Evolutionary conservation across 2,113 vertebrate species (phyloP).

Genomic region (Labeo rohita): DNA sequence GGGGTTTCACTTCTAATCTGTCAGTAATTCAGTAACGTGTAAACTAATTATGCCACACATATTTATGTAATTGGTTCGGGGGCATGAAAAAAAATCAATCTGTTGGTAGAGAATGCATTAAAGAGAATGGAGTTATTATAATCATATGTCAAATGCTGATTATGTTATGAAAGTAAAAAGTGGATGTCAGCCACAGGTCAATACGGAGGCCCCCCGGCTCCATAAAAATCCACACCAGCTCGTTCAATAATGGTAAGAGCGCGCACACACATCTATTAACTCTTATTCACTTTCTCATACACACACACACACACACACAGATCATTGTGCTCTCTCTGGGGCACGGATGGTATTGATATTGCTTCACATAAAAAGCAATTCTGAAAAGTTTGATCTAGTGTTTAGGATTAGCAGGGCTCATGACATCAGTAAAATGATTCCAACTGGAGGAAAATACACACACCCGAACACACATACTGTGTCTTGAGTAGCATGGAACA

Average conservation of each 20-base stretch:
- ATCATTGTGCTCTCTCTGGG: constrained; percentile 50
- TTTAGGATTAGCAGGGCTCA: constrained; percentile 54
- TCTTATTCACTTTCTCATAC: constrained; percentile 33
- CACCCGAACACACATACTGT: constrained; percentile 37
- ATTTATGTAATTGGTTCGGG: constrained; percentile 97
- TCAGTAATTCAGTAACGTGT: constrained; percentile 99
- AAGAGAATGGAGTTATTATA: constrained; percentile 87
- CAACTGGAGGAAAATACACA: constrained; percentile 34
- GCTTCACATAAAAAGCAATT: constrained; percentile 55
- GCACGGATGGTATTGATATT: constrained; percentile 57
- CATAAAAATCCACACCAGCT: constrained; percentile 75
- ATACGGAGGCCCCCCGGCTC: constrained; percentile 67
- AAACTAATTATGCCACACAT: constrained; percentile 99
- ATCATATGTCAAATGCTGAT: constrained; percentile 86
- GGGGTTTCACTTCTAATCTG: constrained; percentile 99
- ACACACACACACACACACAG: constrained; percentile 27
- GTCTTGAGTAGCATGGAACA: constrained; percentile 44
- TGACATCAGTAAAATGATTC: constrained; percentile 57
- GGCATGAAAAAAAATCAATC: constrained; percentile 95
- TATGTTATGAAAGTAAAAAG: constrained; percentile 86
- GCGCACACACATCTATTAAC: constrained; percentile 5
- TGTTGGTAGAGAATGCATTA: constrained; percentile 89
- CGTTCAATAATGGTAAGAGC: constrained; percentile 69
- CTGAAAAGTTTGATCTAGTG: constrained; percentile 57
- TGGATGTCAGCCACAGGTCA: constrained; percentile 77